A percentile compares a stretch with the other conserved stretches of the same genome.
These are phyloP conservation scores for Papilio dardanus DNA, from an alignment of 1,140 invertebrate species.

Conservation along the genomic window DNA sequence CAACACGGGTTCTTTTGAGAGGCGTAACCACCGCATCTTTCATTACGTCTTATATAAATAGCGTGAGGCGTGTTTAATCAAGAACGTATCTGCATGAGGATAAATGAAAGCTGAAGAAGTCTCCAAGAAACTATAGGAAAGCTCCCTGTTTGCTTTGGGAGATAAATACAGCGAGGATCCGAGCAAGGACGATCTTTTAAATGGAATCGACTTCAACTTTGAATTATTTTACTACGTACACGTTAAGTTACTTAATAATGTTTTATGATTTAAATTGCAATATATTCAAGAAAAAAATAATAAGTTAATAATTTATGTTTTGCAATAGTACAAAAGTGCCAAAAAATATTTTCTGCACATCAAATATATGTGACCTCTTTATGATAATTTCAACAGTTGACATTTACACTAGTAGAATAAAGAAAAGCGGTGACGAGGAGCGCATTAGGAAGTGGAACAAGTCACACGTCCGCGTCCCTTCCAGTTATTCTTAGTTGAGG, in stretches of 20 bases:
- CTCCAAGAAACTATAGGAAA: constrained; percentile 70
- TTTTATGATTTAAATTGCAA: background rate
- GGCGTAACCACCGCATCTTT: constrained; percentile 67
- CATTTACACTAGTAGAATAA: background rate
- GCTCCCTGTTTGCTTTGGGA: constrained; percentile 57
- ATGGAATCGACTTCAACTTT: constrained; percentile 41
- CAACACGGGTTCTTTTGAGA: constrained; percentile 79
- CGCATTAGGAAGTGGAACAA: constrained; percentile 36
- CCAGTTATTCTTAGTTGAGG: constrained; percentile 60
- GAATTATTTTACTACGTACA: background rate
- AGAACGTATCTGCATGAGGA: constrained; percentile 71
- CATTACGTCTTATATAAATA: constrained; percentile 76
- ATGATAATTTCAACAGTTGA: too few relatives aligned
- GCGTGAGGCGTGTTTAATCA: constrained; percentile 71
- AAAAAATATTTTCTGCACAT: too few relatives aligned
- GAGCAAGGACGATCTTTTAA: constrained; percentile 43
- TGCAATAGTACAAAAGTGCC: too few relatives aligned
- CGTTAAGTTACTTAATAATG: too few relatives aligned
- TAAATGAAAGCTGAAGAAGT: constrained; percentile 76
- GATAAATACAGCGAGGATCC: constrained; percentile 57
- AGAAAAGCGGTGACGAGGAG: constrained; percentile 1
- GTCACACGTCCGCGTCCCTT: constrained; percentile 59
- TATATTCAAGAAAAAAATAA: too few relatives aligned
- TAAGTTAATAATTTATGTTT: too few relatives aligned
- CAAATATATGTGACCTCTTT: too few relatives aligned